Evolutionary conservation across 2,113 vertebrate genomes (phyloP).

Genomic region (Poeciliopsis prolifica): DNA sequence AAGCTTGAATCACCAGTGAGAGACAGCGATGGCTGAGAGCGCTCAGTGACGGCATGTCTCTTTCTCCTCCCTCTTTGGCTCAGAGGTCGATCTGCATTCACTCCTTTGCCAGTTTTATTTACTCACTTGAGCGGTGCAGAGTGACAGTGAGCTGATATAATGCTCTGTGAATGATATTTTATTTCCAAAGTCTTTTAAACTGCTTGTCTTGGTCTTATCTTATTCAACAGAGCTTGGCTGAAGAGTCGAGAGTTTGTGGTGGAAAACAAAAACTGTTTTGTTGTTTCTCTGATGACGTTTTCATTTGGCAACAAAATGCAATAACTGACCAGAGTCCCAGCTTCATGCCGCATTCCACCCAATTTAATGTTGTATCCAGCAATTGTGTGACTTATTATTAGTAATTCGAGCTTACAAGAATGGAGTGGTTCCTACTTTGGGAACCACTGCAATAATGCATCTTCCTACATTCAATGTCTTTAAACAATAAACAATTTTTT

Average conservation of each 20-base stretch:
- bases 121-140: slow-evolving; percentile 10
- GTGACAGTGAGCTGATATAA: slow-evolving; percentile 27
- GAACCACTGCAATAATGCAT: not conserved
- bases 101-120: slow-evolving; percentile 20
- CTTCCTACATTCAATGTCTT: not conserved
- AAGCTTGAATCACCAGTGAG: slow-evolving; percentile 72
- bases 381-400: not conserved
- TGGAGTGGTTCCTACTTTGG: not conserved
- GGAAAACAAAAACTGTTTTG: no score
- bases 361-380: not conserved
- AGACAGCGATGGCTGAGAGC: slow-evolving; percentile 64
- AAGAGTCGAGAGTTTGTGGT: not conserved
- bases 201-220: not conserved
- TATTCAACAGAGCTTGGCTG: not conserved
- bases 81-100: slow-evolving; percentile 16
- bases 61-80: slow-evolving; percentile 60
- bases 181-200: not conserved
- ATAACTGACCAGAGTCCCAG: not conserved
- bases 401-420: not conserved
- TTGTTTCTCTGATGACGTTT: not conserved
- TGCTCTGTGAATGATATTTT: not conserved
- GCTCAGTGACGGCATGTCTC: slow-evolving; percentile 77
- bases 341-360: not conserved
- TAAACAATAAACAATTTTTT: not conserved
- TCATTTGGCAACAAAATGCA: not conserved